phyloP scores from a whole-genome alignment of 2,113 vertebrate genomes.

The Nannospalax galili region DNA sequence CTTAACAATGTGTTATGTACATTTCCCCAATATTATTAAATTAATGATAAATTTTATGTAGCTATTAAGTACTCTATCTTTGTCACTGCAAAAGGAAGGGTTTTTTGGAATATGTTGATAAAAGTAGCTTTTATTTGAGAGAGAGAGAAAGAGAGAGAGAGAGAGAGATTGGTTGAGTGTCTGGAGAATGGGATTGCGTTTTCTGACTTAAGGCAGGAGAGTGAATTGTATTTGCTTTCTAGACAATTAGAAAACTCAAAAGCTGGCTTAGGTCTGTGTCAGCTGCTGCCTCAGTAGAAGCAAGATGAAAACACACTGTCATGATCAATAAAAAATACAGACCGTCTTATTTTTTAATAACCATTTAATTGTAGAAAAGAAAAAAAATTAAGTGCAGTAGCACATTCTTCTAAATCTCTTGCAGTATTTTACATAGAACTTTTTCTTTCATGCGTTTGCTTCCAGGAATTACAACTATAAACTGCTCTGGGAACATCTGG shows the following conservation, averaged over 20 bases:
- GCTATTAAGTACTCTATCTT: neutral
- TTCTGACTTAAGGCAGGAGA: neutral
- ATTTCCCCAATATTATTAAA: slow-evolving; percentile 22
- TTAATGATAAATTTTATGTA: slow-evolving; percentile 20
- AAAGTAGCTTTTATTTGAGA: slow-evolving; percentile 34
- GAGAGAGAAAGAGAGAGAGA: no score
- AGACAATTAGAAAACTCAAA: neutral
- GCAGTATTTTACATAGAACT: neutral
- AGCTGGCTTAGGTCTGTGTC: neutral
- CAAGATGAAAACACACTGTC: neutral
- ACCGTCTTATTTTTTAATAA: neutral
- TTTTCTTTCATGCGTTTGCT: neutral
- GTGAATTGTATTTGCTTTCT: neutral
- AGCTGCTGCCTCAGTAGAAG: neutral
- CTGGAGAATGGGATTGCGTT: neutral
- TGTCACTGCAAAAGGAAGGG: neutral
- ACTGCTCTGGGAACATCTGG: slow-evolving; percentile 82
- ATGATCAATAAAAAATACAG: neutral
- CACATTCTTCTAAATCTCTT: neutral
- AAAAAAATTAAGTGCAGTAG: neutral
- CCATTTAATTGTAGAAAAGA: slow-evolving; percentile 24
- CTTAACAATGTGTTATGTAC: neutral
- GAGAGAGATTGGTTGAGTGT: neutral
- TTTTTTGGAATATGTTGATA: slow-evolving; percentile 40
- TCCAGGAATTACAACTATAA: slow-evolving; percentile 73